Evolutionary conservation across 2,888 invertebrate genomes (phyloP).

Genomic region (Leptinotarsa peninsularis): DNA sequence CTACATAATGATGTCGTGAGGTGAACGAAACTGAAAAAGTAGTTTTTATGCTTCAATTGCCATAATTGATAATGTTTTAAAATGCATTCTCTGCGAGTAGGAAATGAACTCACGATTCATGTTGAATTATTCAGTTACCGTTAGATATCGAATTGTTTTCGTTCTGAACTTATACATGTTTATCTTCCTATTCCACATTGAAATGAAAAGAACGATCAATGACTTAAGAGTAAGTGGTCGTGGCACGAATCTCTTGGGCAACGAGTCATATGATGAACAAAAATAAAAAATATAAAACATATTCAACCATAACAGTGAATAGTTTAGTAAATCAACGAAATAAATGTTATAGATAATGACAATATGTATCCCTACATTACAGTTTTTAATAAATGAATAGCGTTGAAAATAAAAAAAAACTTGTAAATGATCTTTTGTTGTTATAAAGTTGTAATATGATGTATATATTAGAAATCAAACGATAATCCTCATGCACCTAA

Average conservation of each 20-base stretch:
- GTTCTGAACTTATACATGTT: not conserved
- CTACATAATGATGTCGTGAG: conserved; percentile 22
- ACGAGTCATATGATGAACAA: no score
- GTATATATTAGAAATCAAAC: no score
- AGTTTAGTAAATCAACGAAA: no score
- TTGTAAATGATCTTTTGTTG: no score
- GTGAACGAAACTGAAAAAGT: conserved; percentile 20
- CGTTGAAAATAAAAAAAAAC: no score
- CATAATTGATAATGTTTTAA: conserved; percentile 21
- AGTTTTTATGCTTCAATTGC: conserved; percentile 26
- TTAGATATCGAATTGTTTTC: conserved; percentile 24
- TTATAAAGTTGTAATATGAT: no score
- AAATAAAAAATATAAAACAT: no score
- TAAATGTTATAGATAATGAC: no score
- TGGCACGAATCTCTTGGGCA: not conserved
- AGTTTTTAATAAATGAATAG: no score
- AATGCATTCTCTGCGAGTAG: conserved; percentile 25
- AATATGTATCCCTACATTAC: no score
- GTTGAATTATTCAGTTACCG: conserved; percentile 23
- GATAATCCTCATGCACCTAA: no score
- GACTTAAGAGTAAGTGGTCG: not conserved
- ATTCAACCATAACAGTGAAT: no score
- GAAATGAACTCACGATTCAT: conserved; percentile 27
- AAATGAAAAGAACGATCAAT: not conserved
- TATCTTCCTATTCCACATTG: conserved; percentile 12